A percentile compares a stretch with the other conserved stretches of the same genome.
Evolutionary conservation across 2,888 invertebrate genomes (phyloP).

Genomic region (Sepiola atlantica): DNA sequence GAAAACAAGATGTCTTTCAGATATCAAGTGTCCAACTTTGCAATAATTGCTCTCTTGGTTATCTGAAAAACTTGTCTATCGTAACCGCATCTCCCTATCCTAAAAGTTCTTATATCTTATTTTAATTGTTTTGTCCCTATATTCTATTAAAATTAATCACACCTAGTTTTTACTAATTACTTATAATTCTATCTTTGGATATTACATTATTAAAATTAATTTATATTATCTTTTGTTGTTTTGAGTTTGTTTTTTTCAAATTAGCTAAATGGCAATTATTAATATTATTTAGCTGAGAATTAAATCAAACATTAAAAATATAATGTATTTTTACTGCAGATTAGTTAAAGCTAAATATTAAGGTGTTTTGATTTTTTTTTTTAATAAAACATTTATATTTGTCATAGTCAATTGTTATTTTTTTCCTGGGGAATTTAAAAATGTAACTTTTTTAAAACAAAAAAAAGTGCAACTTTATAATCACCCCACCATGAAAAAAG

Average conservation of each 20-base stretch:
- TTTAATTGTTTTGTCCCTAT: neutral
- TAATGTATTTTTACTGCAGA: neutral
- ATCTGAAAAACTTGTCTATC: neutral
- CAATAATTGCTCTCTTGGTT: conserved; percentile 12
- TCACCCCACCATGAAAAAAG: too few relatives aligned
- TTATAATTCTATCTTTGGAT: neutral
- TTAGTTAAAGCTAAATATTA: neutral
- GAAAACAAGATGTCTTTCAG: neutral
- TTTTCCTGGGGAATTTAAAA: neutral
- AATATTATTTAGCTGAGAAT: neutral
- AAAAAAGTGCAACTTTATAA: too few relatives aligned
- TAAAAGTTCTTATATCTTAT: neutral
- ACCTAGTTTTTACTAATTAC: neutral
- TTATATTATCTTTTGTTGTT: too few relatives aligned
- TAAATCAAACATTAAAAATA: neutral
- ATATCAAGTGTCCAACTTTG: neutral
- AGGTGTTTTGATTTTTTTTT: neutral
- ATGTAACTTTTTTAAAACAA: neutral
- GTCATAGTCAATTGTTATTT: neutral
- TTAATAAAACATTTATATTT: neutral
- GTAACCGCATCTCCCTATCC: neutral
- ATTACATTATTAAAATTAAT: neutral
- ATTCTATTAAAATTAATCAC: neutral
- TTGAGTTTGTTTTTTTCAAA: neutral
- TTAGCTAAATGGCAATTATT: neutral